Conservation (phyloP, 2,113 vertebrate species). For the Turnix velox region DNA sequence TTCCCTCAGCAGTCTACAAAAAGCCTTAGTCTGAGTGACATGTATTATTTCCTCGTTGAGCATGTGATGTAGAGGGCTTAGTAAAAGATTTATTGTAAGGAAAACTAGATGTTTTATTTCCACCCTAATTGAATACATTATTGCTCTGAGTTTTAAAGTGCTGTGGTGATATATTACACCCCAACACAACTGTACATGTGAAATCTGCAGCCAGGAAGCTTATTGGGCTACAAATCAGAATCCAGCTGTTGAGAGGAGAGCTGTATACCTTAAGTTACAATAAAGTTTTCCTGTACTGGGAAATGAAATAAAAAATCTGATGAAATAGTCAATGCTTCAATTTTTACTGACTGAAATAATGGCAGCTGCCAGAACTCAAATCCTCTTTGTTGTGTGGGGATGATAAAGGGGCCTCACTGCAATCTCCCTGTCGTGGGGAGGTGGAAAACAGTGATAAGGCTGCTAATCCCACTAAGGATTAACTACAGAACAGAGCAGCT, state of each 20-base stretch:
- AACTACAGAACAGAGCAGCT: background rate
- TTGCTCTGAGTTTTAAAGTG: constrained; percentile 74
- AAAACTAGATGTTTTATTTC: constrained; percentile 73
- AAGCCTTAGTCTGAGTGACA: constrained; percentile 75
- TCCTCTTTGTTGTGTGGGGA: background rate
- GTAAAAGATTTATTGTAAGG: constrained; percentile 77
- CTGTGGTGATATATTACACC: constrained; percentile 68
- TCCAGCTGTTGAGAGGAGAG: constrained; percentile 64
- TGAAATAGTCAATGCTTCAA: constrained; percentile 27
- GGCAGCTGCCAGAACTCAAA: background rate
- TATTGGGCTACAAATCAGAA: constrained; percentile 74
- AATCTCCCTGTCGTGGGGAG: background rate
- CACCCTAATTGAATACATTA: constrained; percentile 78
- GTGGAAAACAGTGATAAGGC: background rate
- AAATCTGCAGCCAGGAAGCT: constrained; percentile 59
- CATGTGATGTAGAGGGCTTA: constrained; percentile 67
- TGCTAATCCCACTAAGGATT: background rate
- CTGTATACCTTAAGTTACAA: constrained; percentile 43
- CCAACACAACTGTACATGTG: constrained; percentile 55
- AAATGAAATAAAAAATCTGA: constrained; percentile 42
- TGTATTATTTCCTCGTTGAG: constrained; percentile 79
- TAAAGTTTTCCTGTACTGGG: constrained; percentile 55
- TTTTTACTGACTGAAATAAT: constrained; percentile 43
- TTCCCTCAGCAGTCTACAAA: constrained; percentile 77
- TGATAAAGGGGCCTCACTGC: background rate